A percentile compares a stretch with the other conserved stretches of the same genome.
Conservation (phyloP, 2,797 vertebrate species). For the Parotocinclus haroldoi region DNA sequence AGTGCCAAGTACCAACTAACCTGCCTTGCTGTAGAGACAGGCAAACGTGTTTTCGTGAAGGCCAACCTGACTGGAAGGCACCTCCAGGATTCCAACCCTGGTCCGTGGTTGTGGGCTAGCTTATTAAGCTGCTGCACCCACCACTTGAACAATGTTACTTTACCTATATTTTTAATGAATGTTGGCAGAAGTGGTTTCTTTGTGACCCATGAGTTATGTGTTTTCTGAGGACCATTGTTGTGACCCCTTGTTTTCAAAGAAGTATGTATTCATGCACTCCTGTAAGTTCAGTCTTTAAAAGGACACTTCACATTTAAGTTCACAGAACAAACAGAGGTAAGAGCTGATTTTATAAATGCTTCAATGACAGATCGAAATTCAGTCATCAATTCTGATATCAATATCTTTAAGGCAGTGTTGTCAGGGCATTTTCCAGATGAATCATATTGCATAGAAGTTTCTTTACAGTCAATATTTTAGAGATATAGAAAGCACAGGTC, state of each 20-base stretch:
- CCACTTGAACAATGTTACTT: background rate
- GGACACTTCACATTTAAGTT: slow-evolving; percentile 44
- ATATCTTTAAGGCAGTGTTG: background rate
- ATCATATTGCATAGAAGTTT: too few species aligned
- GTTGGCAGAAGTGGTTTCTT: too few species aligned
- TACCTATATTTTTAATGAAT: background rate
- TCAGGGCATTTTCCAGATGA: too few species aligned
- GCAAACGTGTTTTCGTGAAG: too few species aligned
- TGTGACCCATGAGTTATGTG: slow-evolving; percentile 17
- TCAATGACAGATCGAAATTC: slow-evolving; percentile 41
- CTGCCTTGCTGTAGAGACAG: too few species aligned
- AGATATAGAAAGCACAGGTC: too few species aligned
- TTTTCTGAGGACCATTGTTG: slow-evolving; percentile 38
- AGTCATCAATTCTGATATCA: slow-evolving; percentile 31
- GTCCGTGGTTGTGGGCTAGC: too few species aligned
- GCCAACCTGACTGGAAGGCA: too few species aligned
- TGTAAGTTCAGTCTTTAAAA: slow-evolving; percentile 48
- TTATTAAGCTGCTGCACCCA: too few species aligned
- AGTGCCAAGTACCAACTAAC: too few species aligned
- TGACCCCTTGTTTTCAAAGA: background rate
- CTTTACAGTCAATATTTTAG: too few species aligned
- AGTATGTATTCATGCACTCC: slow-evolving; percentile 33
- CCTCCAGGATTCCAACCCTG: too few species aligned
- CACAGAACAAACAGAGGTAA: slow-evolving; percentile 55
- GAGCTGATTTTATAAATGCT: slow-evolving; percentile 35